Evolutionary conservation across 1,140 invertebrate species (phyloP).

Genomic region (Mylabris phalerata): DNA sequence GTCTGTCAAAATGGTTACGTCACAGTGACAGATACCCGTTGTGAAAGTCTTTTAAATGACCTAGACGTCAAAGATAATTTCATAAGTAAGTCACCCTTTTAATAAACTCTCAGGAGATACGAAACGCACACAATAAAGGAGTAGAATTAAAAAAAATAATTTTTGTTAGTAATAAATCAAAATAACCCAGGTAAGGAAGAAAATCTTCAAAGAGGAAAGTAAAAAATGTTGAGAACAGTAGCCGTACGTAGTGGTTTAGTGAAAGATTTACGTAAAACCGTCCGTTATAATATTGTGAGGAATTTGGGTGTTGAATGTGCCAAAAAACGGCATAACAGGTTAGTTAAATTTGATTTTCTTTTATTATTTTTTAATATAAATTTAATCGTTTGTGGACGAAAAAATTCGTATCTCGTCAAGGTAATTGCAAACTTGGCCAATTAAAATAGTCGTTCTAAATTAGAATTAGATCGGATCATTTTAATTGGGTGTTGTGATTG

Average conservation of each 20-base stretch:
- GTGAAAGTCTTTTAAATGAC: constrained; percentile 37
- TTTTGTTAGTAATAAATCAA: too few species aligned
- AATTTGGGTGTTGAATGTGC: constrained; percentile 53
- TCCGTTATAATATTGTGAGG: constrained; percentile 50
- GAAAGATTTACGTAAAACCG: constrained; percentile 50
- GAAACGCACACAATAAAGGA: too few species aligned
- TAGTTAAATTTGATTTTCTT: constrained; percentile 22
- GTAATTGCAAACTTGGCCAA: too few species aligned
- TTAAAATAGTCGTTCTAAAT: too few species aligned
- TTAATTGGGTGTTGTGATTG: too few species aligned
- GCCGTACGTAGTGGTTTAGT: constrained; percentile 57
- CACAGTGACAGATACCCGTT: constrained; percentile 10
- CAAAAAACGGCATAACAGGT: constrained; percentile 57
- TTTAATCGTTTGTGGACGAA: too few species aligned
- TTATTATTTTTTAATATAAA: too few species aligned
- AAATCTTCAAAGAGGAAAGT: constrained; percentile 4
- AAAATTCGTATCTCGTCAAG: too few species aligned
- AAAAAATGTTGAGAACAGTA: constrained; percentile 57
- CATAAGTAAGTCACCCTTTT: constrained; percentile 25
- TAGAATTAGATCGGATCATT: too few species aligned
- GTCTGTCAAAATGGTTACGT: constrained; percentile 9
- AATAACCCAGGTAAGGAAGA: too few species aligned
- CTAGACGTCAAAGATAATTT: constrained; percentile 22
- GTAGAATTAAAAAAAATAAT: too few species aligned
- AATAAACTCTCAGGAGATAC: constrained; percentile 3